phyloP scores from a whole-genome alignment of 2,797 vertebrate genomes.

The Lepilemur septentrionalis region DNA sequence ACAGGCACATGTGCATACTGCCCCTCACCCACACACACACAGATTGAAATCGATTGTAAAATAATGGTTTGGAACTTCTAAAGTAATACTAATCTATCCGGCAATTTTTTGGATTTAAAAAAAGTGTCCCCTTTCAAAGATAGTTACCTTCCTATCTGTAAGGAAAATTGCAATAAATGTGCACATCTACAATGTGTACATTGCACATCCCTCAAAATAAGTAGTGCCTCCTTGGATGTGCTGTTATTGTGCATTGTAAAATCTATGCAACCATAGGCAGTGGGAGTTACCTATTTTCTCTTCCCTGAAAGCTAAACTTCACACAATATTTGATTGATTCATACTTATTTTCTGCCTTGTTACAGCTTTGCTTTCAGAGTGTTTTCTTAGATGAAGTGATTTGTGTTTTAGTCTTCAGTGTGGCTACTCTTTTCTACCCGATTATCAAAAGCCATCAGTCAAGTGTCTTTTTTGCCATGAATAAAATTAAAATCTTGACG shows the following conservation, averaged over 20 bases:
- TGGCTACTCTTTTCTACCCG: background rate
- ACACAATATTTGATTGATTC: background rate
- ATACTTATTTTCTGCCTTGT: background rate
- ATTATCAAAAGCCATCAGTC: background rate
- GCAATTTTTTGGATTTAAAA: background rate
- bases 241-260: background rate
- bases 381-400: background rate
- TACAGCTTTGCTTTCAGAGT: background rate
- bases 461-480: background rate
- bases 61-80: background rate
- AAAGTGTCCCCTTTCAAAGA: background rate
- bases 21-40: background rate
- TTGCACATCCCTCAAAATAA: background rate
- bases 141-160: background rate
- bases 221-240: background rate
- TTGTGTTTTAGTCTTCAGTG: background rate
- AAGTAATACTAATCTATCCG: background rate
- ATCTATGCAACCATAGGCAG: background rate
- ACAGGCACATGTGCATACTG: fast-evolving
- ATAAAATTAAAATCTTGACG: background rate
- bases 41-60: background rate
- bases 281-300: background rate
- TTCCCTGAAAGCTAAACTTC: background rate
- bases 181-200: fast-evolving
- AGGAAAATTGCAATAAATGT: background rate